Conservation (phyloP, 2,797 vertebrate species). For the Eurystomus glaucurus region DNA sequence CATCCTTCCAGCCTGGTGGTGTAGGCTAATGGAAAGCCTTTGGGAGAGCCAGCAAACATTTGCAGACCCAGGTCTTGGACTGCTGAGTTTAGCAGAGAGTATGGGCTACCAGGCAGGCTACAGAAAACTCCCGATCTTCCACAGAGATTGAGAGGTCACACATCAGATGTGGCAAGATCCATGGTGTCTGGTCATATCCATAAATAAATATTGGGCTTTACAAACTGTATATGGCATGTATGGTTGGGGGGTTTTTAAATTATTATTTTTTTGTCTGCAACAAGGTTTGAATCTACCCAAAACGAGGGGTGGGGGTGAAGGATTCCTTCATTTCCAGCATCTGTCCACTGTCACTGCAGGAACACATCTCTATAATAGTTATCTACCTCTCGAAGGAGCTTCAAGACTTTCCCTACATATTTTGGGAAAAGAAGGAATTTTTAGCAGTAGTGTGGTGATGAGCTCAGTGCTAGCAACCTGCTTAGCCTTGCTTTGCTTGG, state of each 20-base stretch:
- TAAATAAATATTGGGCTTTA: background rate
- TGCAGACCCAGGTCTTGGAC: background rate
- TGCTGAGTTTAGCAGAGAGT: background rate
- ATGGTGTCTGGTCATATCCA: background rate
- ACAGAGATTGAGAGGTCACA: background rate
- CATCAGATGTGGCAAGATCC: background rate
- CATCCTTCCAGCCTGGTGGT: background rate
- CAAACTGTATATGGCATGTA: rapidly evolving
- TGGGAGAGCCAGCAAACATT: background rate
- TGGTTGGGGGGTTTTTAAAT: rapidly evolving
- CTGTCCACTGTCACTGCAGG: background rate
- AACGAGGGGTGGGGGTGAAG: background rate
- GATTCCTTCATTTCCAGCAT: background rate
- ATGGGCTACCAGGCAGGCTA: background rate
- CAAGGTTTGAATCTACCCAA: background rate
- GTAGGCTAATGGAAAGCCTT: background rate
- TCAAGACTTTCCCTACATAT: background rate
- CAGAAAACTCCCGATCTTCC: background rate
- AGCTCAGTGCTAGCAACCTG: background rate
- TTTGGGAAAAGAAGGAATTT: background rate
- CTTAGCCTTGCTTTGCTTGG: background rate
- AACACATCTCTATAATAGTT: background rate
- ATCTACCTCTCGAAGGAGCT: background rate
- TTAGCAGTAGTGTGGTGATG: background rate
- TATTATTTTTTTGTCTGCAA: background rate